Percentiles rank a stretch among this genome's conserved stretches.
These are phyloP conservation scores for Cirrhinus molitorella DNA, from an alignment of 2,797 vertebrate species.

Conservation along the genomic window DNA sequence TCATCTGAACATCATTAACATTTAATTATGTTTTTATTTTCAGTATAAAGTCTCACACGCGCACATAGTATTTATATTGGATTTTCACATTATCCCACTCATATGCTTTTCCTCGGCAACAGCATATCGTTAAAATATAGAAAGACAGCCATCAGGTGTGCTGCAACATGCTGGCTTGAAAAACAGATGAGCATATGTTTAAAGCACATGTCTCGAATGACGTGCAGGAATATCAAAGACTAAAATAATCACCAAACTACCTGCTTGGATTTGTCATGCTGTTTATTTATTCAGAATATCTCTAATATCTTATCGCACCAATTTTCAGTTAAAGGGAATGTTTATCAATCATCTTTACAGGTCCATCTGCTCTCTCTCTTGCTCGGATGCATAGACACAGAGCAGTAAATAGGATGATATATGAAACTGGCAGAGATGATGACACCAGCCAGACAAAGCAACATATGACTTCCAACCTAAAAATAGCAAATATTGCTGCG, in stretches of 20 bases:
- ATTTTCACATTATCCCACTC: neutral
- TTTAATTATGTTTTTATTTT: too few relatives aligned
- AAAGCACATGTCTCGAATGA: conserved; percentile 55
- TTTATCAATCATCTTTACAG: conserved; percentile 58
- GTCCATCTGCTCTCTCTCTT: conserved; percentile 58
- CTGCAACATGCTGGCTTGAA: conserved; percentile 41
- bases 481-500: conserved; percentile 49
- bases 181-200: conserved; percentile 61
- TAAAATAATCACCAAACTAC: conserved; percentile 51
- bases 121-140: neutral
- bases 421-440: conserved; percentile 51
- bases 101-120: neutral
- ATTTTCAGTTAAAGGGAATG: conserved; percentile 49
- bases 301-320: conserved; percentile 51
- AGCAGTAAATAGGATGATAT: conserved; percentile 61
- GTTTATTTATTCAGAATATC: conserved; percentile 50
- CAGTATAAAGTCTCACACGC: too few relatives aligned
- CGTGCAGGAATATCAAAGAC: conserved; percentile 35
- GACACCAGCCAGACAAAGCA: conserved; percentile 51
- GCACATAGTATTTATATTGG: too few relatives aligned
- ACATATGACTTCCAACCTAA: conserved; percentile 40
- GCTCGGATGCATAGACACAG: conserved; percentile 53
- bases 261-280: conserved; percentile 33
- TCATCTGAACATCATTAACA: too few relatives aligned
- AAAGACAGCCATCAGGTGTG: conserved; percentile 21